These are phyloP conservation scores for Nymphicus hollandicus DNA, from an alignment of 2,113 vertebrate genomes.

Conservation along the genomic window DNA sequence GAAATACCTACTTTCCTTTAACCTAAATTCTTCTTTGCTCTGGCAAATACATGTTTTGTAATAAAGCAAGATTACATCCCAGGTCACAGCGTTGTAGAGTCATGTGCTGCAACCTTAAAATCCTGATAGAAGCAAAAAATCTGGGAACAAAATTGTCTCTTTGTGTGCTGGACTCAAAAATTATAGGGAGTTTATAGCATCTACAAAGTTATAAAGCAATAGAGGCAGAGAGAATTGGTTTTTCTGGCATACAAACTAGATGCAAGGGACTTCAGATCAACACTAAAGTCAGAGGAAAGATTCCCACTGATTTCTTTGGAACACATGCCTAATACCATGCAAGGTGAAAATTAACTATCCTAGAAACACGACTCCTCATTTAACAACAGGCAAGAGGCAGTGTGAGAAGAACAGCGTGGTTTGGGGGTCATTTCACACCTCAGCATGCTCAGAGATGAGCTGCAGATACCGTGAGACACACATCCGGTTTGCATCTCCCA, in stretches of 20 bases:
- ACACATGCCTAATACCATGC: not conserved
- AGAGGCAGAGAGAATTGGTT: not conserved
- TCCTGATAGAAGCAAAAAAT: not conserved
- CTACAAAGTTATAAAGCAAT: not conserved
- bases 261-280: not conserved
- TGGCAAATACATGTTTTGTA: not conserved
- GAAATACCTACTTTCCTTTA: not conserved
- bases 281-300: not conserved
- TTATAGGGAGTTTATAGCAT: not conserved
- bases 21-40: not conserved
- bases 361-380: not conserved
- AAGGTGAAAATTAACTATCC: not conserved
- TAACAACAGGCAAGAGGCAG: not conserved
- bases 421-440: not conserved
- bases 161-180: not conserved
- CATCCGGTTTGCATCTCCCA: not conserved
- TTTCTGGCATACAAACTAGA: not conserved
- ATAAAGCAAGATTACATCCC: not conserved
- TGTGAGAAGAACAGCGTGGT: fast-evolving
- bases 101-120: not conserved
- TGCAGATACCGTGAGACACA: not conserved
- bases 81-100: not conserved
- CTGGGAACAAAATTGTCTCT: not conserved
- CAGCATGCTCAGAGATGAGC: not conserved
- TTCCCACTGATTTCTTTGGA: not conserved